Evolutionary conservation across 2,797 vertebrate genomes (phyloP), one percentile per base, ranked within the genome.

Genomic region (Meda fulgida): DNA sequence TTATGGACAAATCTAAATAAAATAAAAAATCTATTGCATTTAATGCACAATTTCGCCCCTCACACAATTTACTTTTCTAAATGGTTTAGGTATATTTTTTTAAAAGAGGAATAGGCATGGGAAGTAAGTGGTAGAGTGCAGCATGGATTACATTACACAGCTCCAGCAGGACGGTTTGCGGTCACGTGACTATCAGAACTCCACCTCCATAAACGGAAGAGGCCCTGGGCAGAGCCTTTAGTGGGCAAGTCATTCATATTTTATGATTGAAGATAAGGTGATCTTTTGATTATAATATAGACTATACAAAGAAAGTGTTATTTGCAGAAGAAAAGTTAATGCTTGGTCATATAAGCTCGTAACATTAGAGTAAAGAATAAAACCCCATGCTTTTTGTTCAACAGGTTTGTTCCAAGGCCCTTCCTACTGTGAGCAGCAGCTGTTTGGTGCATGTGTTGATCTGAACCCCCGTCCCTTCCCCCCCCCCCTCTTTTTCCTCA

Each of bases 371-470:
- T 31, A 48, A 5, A 48, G 16, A 48, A 46, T 1, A 13, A 11
- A 43, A 40, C 9, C 38, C 10, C 10, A 43, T 4, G 4, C 2
- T 82, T 71, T 82, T 13, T 75, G 29, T 73, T 48, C 1, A 26
- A n/a, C 55, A 73, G 21, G 70, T 48, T 26, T 19, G 70, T 53
- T 78, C 60, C 70, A 38, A 63, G 71, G 66, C 72, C n/a, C 58
- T 46, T 63, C 21, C 29, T 58, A 21, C 65, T 21, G 14, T 38
- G 4, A 65, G 60, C 29, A 66, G 51, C 85, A 87, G 89, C 87
- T 87, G 88, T 80, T 84, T 87, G 7, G 63, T 66, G 31, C 85
- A 69, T 69, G 38, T 34, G 82, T 80, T 66, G 48, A 83, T 51
- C 66, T 81, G 38, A 84, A 85, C 78, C 34, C 53, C 21, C 21